Evolutionary conservation across 2,888 invertebrate genomes (phyloP).

Genomic region (Bombylius discolor): DNA sequence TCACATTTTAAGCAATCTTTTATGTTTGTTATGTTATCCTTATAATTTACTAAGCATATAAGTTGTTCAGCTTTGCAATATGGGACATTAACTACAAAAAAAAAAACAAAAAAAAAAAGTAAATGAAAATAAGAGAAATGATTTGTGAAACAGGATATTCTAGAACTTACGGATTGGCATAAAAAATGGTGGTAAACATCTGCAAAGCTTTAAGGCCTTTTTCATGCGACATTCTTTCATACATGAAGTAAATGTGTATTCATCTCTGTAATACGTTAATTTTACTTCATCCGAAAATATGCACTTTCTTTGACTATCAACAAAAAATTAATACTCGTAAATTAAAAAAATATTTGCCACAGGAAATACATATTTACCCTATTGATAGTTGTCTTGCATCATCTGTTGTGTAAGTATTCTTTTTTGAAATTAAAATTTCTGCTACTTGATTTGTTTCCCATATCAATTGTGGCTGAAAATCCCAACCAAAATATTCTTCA

Average conservation of each 20-base stretch:
- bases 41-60: conserved; percentile 44
- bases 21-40: conserved; percentile 43
- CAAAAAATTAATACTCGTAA: not conserved
- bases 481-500: conserved; percentile 56
- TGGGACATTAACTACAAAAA: conserved; percentile 39
- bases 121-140: not conserved
- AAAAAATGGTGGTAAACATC: conserved; percentile 62
- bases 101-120: no score
- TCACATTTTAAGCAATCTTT: conserved; percentile 51
- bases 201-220: conserved; percentile 46
- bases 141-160: not conserved
- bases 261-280: conserved; percentile 42
- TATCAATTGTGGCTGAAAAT: conserved; percentile 53
- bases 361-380: conserved; percentile 17
- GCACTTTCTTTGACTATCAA: conserved; percentile 51
- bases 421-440: conserved; percentile 46
- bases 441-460: conserved; percentile 43
- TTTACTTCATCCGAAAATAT: conserved; percentile 55
- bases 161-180: conserved; percentile 41
- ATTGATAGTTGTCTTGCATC: conserved; percentile 56
- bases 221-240: conserved; percentile 62
- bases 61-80: conserved; percentile 48
- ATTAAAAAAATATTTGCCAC: not conserved
- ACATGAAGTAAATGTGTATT: conserved; percentile 59
- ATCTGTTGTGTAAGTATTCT: conserved; percentile 63